These are phyloP conservation scores for Orgyia antiqua DNA, from an alignment of 2,888 invertebrate genomes.

Conservation along the genomic window DNA sequence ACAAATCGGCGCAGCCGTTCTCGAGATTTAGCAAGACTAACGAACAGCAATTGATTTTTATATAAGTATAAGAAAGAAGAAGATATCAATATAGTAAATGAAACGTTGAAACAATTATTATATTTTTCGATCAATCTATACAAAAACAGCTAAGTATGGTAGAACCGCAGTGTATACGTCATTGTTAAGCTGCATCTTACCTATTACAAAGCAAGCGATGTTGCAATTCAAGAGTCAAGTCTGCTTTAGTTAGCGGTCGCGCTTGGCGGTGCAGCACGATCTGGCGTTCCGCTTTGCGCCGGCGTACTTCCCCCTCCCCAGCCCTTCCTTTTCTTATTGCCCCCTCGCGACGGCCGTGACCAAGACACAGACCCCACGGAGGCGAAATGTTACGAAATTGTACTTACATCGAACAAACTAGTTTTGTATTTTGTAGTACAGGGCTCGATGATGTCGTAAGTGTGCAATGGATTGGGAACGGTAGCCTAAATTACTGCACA, in stretches of 20 bases:
- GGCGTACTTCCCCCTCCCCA: conserved; percentile 40
- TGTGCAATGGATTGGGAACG: conserved; percentile 34
- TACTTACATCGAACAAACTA: conserved; percentile 52
- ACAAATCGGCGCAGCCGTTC: too few relatives aligned
- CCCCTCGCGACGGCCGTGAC: conserved; percentile 61
- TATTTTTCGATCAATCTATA: too few relatives aligned
- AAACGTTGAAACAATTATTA: too few relatives aligned
- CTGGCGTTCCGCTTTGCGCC: conserved; percentile 73
- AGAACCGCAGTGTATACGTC: too few relatives aligned
- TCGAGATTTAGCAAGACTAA: too few relatives aligned
- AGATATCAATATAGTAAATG: too few relatives aligned
- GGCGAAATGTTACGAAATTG: conserved; percentile 69
- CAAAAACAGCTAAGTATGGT: too few relatives aligned
- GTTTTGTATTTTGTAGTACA: conserved; percentile 35
- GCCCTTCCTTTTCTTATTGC: conserved; percentile 33
- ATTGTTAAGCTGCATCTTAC: conserved; percentile 26
- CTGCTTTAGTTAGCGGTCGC: conserved; percentile 71
- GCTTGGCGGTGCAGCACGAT: conserved; percentile 76
- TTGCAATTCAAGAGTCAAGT: conserved; percentile 67
- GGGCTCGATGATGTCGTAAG: conserved; percentile 30
- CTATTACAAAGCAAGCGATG: conserved; percentile 54
- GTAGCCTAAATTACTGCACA: conserved; percentile 23
- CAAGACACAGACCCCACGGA: conserved; percentile 66
- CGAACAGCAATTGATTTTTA: too few relatives aligned
- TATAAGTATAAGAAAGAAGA: too few relatives aligned